Evolutionary conservation across 2,797 vertebrate genomes (phyloP), one percentile per base, ranked within the genome.

Genomic region (Acomys russatus): DNA sequence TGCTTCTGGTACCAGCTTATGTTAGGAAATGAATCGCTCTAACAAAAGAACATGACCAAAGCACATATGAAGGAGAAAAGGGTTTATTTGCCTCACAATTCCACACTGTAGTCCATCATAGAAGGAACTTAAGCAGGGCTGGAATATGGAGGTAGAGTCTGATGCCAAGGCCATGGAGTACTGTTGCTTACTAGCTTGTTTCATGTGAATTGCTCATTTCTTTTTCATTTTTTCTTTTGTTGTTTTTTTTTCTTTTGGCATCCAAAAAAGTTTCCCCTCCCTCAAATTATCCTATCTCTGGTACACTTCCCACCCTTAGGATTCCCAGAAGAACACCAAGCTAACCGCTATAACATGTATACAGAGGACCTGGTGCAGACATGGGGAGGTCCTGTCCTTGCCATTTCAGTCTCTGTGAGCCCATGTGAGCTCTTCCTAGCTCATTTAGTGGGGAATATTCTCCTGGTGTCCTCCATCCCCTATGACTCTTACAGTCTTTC

Each of bases 371-470:
- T 82, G 23, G 22, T 35, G 3, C n/a, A 82, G 56, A 82, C 7
- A 9, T 61, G 56, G 1, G 44, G 3, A 25, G 11, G 33, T 3
- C 2, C 11, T 2, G 3, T 20, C 2, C 0, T 82, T 38, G 7
- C n/a, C n/a, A 25, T 61, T 63, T 82, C 56, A 56, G 3, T 35
- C 11, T 61, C n/a, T 35, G 20, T 35, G 56, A 35, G 22, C 20
- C 6, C 59, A 10, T 80, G 20, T 35, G 56, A 35, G 22, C 3
- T 3, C 56, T 35, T 11, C 3, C 12, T 82, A 63, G 3, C 61
- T 61, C 9, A 38, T 38, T 25, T 11, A 82, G 3, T 82, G n/a
- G 4, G 6, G 3, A 23, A 14, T 25, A 33, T 9, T 25, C 10
- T 82, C n/a, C 33, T 22, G 9, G 20, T 80, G 1, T 35, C 54